phyloP scores from a whole-genome alignment of 2,113 vertebrate genomes.

The Carassius gibelio region DNA sequence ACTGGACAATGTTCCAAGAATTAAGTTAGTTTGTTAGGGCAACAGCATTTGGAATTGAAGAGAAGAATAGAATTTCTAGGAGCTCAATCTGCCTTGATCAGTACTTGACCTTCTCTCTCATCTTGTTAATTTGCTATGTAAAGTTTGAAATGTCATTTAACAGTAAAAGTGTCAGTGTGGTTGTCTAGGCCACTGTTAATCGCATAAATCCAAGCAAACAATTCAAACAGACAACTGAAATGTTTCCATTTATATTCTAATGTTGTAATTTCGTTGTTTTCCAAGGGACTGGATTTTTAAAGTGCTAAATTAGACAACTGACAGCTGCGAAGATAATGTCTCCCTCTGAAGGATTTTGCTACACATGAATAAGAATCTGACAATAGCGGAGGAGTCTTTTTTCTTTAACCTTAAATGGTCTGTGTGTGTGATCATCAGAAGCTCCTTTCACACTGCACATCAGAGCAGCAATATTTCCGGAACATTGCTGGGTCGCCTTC shows the following conservation, averaged over 20 bases:
- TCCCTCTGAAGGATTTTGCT: conserved; percentile 18
- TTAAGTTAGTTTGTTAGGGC: background rate
- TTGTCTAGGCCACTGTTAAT: background rate
- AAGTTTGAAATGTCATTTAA: background rate
- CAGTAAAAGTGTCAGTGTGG: background rate
- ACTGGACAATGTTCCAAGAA: background rate
- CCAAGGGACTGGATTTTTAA: background rate
- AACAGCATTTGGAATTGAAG: background rate
- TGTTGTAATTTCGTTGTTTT: background rate
- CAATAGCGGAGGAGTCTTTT: conserved; percentile 12
- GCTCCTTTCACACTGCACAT: no score
- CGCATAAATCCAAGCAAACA: background rate
- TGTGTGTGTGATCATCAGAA: conserved; percentile 27
- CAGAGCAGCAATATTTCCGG: no score
- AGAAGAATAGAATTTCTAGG: no score
- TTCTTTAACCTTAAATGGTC: conserved; percentile 36
- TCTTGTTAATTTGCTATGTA: background rate
- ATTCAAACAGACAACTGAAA: background rate
- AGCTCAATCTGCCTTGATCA: background rate
- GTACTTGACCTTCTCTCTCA: background rate
- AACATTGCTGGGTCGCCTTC: no score
- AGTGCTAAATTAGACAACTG: background rate
- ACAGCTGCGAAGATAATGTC: background rate
- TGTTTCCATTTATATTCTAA: conserved; percentile 6
- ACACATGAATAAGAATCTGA: background rate